phyloP scores from a whole-genome alignment of 2,888 invertebrate species.

The Aspidiotus rigidus region DNA sequence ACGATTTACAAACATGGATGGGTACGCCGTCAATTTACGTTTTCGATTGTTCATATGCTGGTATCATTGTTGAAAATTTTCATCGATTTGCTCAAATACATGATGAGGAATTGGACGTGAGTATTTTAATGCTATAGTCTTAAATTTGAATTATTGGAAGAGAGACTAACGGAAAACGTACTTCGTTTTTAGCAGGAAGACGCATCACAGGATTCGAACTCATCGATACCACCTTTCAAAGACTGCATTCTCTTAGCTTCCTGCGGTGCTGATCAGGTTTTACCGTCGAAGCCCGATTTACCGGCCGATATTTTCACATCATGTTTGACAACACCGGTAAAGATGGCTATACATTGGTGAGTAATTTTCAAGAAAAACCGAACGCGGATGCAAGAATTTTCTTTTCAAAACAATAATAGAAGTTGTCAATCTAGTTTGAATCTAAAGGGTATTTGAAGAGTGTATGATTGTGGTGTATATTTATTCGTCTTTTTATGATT shows the following conservation, averaged over 20 bases:
- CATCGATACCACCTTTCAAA: slow-evolving; percentile 52
- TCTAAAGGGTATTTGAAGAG: too few species aligned
- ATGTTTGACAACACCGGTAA: slow-evolving; percentile 96
- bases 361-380: slow-evolving; percentile 22
- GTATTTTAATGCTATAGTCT: neutral
- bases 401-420: too few species aligned
- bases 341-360: slow-evolving; percentile 84
- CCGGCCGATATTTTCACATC: slow-evolving; percentile 97
- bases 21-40: slow-evolving; percentile 98
- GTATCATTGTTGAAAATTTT: slow-evolving; percentile 86
- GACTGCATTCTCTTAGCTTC: slow-evolving; percentile 96
- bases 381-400: too few species aligned
- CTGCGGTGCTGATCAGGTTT: slow-evolving; percentile 81
- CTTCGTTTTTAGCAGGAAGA: slow-evolving; percentile 38
- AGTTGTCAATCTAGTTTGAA: too few species aligned
- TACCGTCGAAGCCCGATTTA: slow-evolving; percentile 94
- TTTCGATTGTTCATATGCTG: slow-evolving; percentile 98
- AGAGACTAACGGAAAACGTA: neutral
- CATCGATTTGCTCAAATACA: slow-evolving; percentile 84
- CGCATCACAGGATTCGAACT: slow-evolving; percentile 41
- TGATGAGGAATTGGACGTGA: slow-evolving; percentile 65
- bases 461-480: too few species aligned
- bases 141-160: neutral
- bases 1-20: slow-evolving; percentile 99
- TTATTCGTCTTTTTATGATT: too few species aligned